Percentiles rank a stretch among this genome's conserved stretches.
These are phyloP conservation scores for Erythrocercus mccallii DNA, from an alignment of 2,113 vertebrate genomes.

Conservation along the genomic window DNA sequence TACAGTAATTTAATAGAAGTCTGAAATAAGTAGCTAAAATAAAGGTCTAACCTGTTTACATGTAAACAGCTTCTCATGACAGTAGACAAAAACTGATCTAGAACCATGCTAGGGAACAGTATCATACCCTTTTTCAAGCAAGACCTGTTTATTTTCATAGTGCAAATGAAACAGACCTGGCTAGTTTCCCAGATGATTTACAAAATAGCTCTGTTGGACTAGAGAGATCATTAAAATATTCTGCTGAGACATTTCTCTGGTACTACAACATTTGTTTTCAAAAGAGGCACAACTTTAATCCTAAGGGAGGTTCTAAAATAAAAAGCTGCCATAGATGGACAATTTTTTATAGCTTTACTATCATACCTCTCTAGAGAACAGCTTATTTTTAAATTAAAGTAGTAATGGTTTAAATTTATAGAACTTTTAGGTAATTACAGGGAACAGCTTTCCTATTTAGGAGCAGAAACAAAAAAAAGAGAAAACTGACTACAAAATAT, in stretches of 20 bases:
- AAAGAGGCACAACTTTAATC: not conserved
- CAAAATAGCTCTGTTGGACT: not conserved
- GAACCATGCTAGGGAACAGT: not conserved
- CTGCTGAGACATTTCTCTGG: not conserved
- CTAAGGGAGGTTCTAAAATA: not conserved
- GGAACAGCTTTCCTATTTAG: not conserved
- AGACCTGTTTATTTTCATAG: not conserved
- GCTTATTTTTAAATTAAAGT: slow-evolving; percentile 10
- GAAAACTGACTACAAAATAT: not conserved
- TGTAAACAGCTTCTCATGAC: not conserved
- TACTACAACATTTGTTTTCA: not conserved
- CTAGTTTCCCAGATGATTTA: slow-evolving; percentile 14
- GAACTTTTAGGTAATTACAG: not conserved
- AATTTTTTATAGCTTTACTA: not conserved
- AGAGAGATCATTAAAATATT: not conserved
- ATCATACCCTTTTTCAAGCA: not conserved
- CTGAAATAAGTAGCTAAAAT: not conserved
- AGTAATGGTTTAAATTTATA: not conserved
- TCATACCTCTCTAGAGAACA: not conserved
- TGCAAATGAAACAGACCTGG: not conserved
- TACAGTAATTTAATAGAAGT: not conserved
- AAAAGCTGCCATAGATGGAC: not conserved
- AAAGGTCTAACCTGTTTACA: not conserved
- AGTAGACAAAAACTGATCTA: not conserved
- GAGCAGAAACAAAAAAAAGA: not conserved